Evolutionary conservation across 2,113 vertebrate genomes (phyloP).

Genomic region (Dissostichus mawsoni): DNA sequence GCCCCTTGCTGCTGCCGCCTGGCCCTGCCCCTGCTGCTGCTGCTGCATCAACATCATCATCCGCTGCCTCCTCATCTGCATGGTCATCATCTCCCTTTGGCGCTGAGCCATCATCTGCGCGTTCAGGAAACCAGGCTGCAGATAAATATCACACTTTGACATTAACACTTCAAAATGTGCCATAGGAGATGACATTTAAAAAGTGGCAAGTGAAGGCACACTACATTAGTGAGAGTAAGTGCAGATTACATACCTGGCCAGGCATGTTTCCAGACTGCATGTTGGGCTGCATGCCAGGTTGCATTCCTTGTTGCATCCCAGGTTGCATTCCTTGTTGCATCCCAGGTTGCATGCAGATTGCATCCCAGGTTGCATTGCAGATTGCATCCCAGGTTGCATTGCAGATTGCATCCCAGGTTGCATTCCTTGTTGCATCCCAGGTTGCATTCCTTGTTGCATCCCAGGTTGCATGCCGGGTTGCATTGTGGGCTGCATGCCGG

Average conservation of each 20-base stretch:
- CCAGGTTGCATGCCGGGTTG: not conserved
- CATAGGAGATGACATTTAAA: not conserved
- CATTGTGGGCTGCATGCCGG: not conserved
- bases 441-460: constrained; percentile 71
- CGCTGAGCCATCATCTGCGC: constrained; percentile 97
- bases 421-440: constrained; percentile 84
- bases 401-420: constrained; percentile 78
- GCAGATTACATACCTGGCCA: constrained; percentile 81
- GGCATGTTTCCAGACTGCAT: constrained; percentile 70
- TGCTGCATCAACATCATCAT: constrained; percentile 94
- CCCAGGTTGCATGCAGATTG: constrained; percentile 86
- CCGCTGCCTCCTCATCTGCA: constrained; percentile 92
- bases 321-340: constrained; percentile 84
- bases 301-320: constrained; percentile 85
- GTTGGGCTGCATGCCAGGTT: constrained; percentile 70
- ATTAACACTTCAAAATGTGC: not conserved
- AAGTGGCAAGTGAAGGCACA: not conserved
- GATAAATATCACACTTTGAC: constrained; percentile 18
- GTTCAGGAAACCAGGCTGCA: constrained; percentile 91
- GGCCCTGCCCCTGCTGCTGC: constrained; percentile 74
- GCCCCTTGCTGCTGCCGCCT: constrained; percentile 77
- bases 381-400: constrained; percentile 83
- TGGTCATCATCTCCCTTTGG: constrained; percentile 90
- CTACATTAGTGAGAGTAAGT: not conserved
- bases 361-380: constrained; percentile 86